Percentiles rank a stretch among this genome's conserved stretches.
These are phyloP conservation scores for Loriculus beryllinus DNA, from an alignment of 2,797 vertebrate species.

Conservation along the genomic window DNA sequence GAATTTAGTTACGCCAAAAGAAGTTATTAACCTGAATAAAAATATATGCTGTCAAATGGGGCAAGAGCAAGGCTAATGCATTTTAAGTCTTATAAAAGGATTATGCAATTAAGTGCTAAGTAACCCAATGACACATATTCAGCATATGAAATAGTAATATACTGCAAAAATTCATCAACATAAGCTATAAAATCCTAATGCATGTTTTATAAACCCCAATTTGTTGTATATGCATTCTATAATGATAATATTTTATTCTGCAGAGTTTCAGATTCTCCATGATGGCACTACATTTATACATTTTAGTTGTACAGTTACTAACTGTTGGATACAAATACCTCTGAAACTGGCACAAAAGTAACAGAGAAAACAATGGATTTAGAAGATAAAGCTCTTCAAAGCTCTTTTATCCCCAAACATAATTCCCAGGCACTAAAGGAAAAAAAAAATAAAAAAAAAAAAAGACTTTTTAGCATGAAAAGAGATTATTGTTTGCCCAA, in stretches of 20 bases:
- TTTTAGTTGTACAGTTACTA: not conserved
- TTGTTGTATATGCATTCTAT: not conserved
- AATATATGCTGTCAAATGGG: not conserved
- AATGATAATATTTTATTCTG: not conserved
- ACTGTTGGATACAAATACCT: not conserved
- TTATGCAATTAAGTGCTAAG: constrained; percentile 16
- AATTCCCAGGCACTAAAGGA: constrained; percentile 2
- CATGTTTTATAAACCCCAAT: not conserved
- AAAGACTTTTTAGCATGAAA: constrained; percentile 22
- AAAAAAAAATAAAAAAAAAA: not conserved
- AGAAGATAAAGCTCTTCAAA: constrained; percentile 47
- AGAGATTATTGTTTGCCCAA: constrained; percentile 20
- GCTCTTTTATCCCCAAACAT: constrained; percentile 12
- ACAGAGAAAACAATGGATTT: constrained; percentile 41
- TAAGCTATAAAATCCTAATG: not conserved
- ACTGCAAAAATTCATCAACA: not conserved
- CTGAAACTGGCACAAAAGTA: not conserved
- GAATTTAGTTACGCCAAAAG: not conserved
- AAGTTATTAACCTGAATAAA: not conserved
- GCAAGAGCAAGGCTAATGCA: not conserved
- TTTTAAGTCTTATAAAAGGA: not conserved
- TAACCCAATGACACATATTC: not conserved
- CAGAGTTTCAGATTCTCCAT: not conserved
- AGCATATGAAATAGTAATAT: not conserved
- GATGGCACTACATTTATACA: not conserved